phyloP scores from a whole-genome alignment of 2,888 invertebrate species.

The Agonopterix alstromeriana region DNA sequence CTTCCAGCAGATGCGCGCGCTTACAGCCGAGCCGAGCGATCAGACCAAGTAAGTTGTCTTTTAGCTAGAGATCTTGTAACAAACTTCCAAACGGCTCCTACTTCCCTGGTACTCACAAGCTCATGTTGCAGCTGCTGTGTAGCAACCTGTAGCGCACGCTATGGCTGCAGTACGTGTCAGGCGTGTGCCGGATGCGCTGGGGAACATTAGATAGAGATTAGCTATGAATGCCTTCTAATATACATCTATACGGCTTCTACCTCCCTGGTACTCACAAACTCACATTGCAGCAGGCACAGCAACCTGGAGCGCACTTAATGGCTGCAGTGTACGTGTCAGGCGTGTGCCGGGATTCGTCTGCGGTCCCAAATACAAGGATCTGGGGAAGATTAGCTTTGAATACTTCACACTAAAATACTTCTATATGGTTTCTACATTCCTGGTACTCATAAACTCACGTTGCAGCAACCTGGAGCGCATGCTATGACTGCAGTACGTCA shows the following conservation, averaged over 20 bases:
- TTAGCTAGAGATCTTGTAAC: too few relatives aligned
- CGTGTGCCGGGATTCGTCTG: too few relatives aligned
- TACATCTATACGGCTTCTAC: too few relatives aligned
- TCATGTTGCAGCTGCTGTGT: constrained; percentile 87
- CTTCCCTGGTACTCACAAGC: neutral
- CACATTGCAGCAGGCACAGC: constrained; percentile 86
- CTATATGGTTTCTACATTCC: too few relatives aligned
- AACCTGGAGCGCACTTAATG: constrained; percentile 92
- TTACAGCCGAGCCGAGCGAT: constrained; percentile 87
- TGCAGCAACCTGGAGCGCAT: constrained; percentile 91
- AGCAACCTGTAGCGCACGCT: constrained; percentile 91
- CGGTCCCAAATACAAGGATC: too few relatives aligned
- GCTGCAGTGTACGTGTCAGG: constrained; percentile 82
- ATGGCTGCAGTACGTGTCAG: constrained; percentile 87
- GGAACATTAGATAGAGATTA: too few relatives aligned
- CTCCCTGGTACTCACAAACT: neutral
- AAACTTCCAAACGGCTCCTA: too few relatives aligned
- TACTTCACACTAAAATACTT: too few relatives aligned
- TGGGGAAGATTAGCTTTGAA: too few relatives aligned
- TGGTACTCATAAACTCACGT: neutral
- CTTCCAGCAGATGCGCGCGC: constrained; percentile 89
- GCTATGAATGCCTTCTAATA: too few relatives aligned
- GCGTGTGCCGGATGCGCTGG: too few relatives aligned
- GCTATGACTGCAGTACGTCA: constrained; percentile 95
- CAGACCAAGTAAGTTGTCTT: constrained; percentile 80